A percentile compares a stretch with the other conserved stretches of the same genome.
These are phyloP conservation scores for Macrosiphum euphorbiae DNA, from an alignment of 2,888 invertebrate species.

Conservation along the genomic window DNA sequence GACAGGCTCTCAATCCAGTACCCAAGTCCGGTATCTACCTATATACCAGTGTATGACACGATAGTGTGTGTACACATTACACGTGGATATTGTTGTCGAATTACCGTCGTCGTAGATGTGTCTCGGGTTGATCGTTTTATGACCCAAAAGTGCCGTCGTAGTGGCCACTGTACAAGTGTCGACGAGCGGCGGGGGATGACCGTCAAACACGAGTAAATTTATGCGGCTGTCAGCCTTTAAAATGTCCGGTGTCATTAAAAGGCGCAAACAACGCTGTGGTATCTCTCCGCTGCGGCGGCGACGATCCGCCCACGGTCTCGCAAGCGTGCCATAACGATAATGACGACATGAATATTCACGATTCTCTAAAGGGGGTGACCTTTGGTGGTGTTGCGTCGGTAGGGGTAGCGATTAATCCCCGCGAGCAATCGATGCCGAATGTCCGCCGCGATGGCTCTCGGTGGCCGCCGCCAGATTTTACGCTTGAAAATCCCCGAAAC, in stretches of 20 bases:
- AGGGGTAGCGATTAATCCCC: background rate
- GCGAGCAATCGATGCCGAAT: background rate
- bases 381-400: background rate
- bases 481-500: background rate
- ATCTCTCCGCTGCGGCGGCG: background rate
- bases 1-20: background rate
- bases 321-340: slow-evolving; percentile 33
- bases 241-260: slow-evolving; percentile 53
- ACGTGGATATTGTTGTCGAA: background rate
- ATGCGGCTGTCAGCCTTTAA: slow-evolving; percentile 10
- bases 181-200: background rate
- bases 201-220: slow-evolving; percentile 8
- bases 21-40: no score
- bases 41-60: background rate
- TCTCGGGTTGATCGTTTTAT: background rate
- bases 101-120: background rate
- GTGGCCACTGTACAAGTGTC: background rate
- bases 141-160: background rate
- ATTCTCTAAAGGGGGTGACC: background rate
- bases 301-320: background rate
- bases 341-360: slow-evolving; percentile 51
- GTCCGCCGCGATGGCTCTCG: no score
- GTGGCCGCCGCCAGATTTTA: background rate
- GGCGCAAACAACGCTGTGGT: slow-evolving; percentile 9
- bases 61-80: no score